Conservation (phyloP, 1,140 invertebrate genomes). For the Pseudachorutes palmiensis region DNA sequence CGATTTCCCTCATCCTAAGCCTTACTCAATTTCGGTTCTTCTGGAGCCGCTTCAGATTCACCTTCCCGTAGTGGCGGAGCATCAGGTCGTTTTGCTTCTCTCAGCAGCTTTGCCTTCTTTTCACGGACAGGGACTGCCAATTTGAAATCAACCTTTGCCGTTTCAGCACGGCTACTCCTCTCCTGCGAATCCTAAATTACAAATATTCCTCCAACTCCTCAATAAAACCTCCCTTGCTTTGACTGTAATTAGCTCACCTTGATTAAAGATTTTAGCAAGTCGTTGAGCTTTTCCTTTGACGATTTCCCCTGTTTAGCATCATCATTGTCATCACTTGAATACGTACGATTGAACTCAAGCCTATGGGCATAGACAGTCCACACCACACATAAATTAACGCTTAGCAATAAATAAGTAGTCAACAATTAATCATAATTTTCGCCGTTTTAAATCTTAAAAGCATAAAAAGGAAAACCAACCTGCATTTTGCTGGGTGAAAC, state of each 20-base stretch:
- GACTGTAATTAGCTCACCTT: not conserved
- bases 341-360: too few species aligned
- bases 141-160: not conserved
- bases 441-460: too few species aligned
- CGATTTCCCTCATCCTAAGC: not conserved
- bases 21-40: conserved; percentile 6
- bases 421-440: too few species aligned
- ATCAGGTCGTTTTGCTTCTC: not conserved
- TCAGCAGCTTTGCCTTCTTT: not conserved
- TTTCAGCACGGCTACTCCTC: not conserved
- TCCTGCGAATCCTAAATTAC: not conserved
- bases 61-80: not conserved
- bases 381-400: too few species aligned
- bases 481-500: too few species aligned
- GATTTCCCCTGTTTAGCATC: not conserved
- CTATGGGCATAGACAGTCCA: too few species aligned
- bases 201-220: not conserved
- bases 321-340: not conserved
- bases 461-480: too few species aligned
- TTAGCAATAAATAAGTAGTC: too few species aligned
- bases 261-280: not conserved
- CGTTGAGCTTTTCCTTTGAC: not conserved
- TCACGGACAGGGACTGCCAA: not conserved
- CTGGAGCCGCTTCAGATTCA: not conserved
- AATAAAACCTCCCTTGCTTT: too few species aligned